phyloP scores from a whole-genome alignment of 2,113 vertebrate species.

The Embiotoca jacksoni region DNA sequence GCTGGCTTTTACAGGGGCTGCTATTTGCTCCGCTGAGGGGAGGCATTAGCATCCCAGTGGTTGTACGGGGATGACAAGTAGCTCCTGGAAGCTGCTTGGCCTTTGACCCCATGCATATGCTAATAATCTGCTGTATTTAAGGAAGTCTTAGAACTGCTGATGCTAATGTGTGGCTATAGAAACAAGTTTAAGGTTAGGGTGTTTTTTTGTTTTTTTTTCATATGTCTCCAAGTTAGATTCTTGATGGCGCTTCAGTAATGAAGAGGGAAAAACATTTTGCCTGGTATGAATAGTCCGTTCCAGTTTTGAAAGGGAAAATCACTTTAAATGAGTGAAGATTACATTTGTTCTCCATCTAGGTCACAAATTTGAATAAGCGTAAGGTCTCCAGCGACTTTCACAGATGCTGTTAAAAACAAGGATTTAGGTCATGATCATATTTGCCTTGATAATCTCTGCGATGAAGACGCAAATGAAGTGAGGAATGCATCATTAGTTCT shows the following conservation, averaged over 20 bases:
- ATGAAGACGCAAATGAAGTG: not conserved
- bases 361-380: too few relatives aligned
- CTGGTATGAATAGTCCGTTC: too few relatives aligned
- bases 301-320: too few relatives aligned
- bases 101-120: constrained; percentile 55
- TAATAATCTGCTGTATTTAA: constrained; percentile 26
- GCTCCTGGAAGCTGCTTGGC: constrained; percentile 39
- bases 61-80: constrained; percentile 62
- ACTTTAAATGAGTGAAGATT: too few relatives aligned
- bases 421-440: not conserved
- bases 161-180: constrained; percentile 13
- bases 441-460: too few relatives aligned
- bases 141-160: constrained; percentile 19
- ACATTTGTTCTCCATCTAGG: too few relatives aligned
- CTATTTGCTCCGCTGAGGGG: constrained; percentile 60
- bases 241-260: not conserved
- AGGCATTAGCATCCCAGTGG: constrained; percentile 62
- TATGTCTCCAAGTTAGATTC: not conserved
- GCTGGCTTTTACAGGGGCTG: constrained; percentile 45
- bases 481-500: not conserved
- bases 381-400: too few relatives aligned
- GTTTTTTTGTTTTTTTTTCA: not conserved
- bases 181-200: not conserved
- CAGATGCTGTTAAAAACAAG: not conserved
- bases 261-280: too few relatives aligned